These are phyloP conservation scores for Myrmecobius fasciatus DNA, from an alignment of 2,113 vertebrate species.

Conservation along the genomic window DNA sequence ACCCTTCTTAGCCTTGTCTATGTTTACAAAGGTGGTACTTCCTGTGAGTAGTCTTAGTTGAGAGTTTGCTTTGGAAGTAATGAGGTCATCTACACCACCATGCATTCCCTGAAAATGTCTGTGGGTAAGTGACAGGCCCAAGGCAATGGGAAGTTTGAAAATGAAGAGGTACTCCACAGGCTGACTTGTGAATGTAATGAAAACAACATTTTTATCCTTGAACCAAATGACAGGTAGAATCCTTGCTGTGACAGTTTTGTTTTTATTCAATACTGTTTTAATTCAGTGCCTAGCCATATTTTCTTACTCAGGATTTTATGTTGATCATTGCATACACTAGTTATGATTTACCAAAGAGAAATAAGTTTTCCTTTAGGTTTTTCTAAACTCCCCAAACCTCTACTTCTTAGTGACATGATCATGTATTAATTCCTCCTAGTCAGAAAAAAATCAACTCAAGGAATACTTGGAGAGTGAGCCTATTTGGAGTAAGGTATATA, in stretches of 20 bases:
- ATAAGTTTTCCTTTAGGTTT: not conserved
- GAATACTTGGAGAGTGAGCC: not conserved
- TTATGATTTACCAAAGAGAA: not conserved
- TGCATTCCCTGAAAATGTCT: not conserved
- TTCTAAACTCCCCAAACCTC: not conserved
- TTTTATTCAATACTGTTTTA: not conserved
- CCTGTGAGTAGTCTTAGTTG: rapidly evolving
- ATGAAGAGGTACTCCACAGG: not conserved
- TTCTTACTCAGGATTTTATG: not conserved
- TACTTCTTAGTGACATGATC: not conserved
- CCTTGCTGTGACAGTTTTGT: not conserved
- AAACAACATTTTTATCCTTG: not conserved
- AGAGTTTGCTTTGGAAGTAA: not conserved
- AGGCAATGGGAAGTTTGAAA: not conserved
- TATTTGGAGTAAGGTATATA: not conserved
- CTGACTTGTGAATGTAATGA: not conserved
- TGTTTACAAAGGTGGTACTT: not conserved
- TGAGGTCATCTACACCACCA: not conserved
- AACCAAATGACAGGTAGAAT: not conserved
- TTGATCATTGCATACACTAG: rapidly evolving
- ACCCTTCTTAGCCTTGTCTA: not conserved
- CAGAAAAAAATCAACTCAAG: not conserved
- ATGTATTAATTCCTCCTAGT: not conserved
- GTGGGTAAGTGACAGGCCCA: not conserved
- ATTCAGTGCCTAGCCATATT: rapidly evolving